Base-by-base conservation (phyloP, 2,888 invertebrate genomes). In the Drosophila multiciliata region DNA sequence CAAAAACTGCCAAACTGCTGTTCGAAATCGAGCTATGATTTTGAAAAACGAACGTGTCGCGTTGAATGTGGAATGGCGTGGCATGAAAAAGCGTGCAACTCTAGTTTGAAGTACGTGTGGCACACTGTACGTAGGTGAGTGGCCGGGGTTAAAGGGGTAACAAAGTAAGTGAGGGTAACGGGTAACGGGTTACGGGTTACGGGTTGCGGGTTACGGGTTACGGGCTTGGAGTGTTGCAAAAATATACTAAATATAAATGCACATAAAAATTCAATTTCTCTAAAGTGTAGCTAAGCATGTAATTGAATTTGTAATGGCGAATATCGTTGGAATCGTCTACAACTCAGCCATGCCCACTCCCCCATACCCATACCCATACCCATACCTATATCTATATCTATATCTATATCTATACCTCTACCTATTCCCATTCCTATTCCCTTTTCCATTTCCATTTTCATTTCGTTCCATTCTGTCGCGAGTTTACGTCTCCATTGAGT, bases 261-360 rank as follows among this genome's bases (percentile, higher is more conserved):
- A 85, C 85, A 89, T 88, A 87, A 85, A 90, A 90, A 87, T 90
- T 89, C 89, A 87, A 80, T 89, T 89, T 85, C 82, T 83, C 89
- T 86, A 91, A 90, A 91, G 90, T 90, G 91, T 89, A 91, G 87
- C 91, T 91, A 85, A 91, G 91, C 91, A 91, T 91, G 91, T 91
- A 91, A 91, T 91, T 91, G 91, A 91, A 91, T 91, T 91, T 90
- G 89, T 91, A 91, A 91, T 91, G 89, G 89, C 83, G 90, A 87
- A 88, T 88, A 87, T 88, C 87, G 85, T 84, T 78, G 78, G 60
- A 65, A 72, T 78, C 75, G 73, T 70, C 76, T 61, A 74, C 74
- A 59, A 62, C 64, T 70, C 63, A 53, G 49, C 58, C 48, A 40
- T 42, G 23, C 33, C 45, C 65, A 57, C 65, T 29, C 38, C n/a